Percentiles rank a stretch among this genome's conserved stretches.
Conservation (phyloP, 92 coral and sea anemone species). For the Heliopora coerulea region DNA sequence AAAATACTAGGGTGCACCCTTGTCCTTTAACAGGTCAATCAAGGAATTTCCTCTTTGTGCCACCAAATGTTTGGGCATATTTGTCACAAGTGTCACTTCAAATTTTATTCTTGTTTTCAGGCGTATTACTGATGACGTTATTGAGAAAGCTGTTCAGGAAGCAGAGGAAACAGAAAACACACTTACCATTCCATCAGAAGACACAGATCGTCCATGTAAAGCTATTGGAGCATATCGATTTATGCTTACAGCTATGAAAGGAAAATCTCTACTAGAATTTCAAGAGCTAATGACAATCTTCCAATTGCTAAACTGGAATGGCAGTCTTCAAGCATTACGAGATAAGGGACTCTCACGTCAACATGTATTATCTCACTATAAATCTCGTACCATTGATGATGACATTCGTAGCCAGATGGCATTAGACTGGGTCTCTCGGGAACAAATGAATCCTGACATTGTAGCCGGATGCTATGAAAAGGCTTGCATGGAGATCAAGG, state of each 20-base stretch:
- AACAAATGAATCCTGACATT: slow-evolving; percentile 75
- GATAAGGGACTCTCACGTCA: slow-evolving; percentile 89
- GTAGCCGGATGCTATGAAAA: slow-evolving; percentile 65
- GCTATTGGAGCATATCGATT: slow-evolving; percentile 86
- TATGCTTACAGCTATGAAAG: slow-evolving; percentile 86
- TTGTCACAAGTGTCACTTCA: too few relatives aligned
- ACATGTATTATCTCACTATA: slow-evolving; percentile 80
- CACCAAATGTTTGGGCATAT: too few relatives aligned
- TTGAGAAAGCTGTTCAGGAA: slow-evolving; percentile 79
- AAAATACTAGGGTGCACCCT: too few relatives aligned
- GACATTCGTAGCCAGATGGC: slow-evolving; percentile 97
- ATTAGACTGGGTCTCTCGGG: slow-evolving; percentile 93
- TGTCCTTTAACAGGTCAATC: too few relatives aligned
- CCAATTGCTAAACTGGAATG: slow-evolving; percentile 91
- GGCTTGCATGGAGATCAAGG: slow-evolving; percentile 72
- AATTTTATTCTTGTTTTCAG: too few relatives aligned
- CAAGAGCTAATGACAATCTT: slow-evolving; percentile 94
- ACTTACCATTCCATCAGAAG: slow-evolving; percentile 50
- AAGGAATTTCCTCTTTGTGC: too few relatives aligned
- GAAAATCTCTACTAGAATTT: slow-evolving; percentile 81
- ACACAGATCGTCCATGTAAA: slow-evolving; percentile 62
- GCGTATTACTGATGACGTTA: slow-evolving; percentile 87
- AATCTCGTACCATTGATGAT: slow-evolving; percentile 72
- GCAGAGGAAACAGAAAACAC: slow-evolving; percentile 71
- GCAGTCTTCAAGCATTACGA: slow-evolving; percentile 83